These are phyloP conservation scores for Ctenosaura bakeri DNA, from an alignment of 2,797 vertebrate species.

Conservation along the genomic window DNA sequence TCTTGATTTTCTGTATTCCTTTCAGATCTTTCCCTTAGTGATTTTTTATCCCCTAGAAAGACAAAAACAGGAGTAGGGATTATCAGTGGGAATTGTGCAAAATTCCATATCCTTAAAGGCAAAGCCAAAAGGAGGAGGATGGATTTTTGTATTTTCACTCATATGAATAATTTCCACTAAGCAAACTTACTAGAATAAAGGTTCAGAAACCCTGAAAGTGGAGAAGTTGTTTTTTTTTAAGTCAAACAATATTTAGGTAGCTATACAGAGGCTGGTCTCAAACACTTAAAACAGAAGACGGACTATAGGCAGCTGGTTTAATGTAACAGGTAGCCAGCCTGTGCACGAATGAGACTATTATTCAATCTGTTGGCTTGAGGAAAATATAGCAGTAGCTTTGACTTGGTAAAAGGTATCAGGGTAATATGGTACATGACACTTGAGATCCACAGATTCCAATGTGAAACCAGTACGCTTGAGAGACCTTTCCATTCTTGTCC, in stretches of 20 bases:
- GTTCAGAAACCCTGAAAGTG: constrained; percentile 41
- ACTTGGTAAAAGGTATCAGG: constrained; percentile 80
- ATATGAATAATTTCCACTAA: constrained; percentile 41
- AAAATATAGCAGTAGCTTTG: constrained; percentile 70
- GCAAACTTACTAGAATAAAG: constrained; percentile 54
- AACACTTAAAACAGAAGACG: constrained; percentile 63
- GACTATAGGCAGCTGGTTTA: constrained; percentile 67
- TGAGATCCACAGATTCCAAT: constrained; percentile 40
- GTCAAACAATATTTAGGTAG: constrained; percentile 66
- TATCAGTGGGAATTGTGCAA: constrained; percentile 69
- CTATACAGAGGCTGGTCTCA: constrained; percentile 62
- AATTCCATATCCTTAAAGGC: constrained; percentile 68
- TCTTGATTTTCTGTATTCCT: constrained; percentile 80
- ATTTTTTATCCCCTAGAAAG: constrained; percentile 84
- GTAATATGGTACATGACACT: constrained; percentile 44
- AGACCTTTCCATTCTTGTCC: constrained; percentile 36
- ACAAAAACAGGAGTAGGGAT: constrained; percentile 80
- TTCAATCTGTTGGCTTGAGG: constrained; percentile 40
- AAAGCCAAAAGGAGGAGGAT: constrained; percentile 68
- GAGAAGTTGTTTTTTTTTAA: constrained; percentile 55
- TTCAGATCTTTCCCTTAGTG: constrained; percentile 82
- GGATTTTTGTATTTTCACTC: constrained; percentile 54
- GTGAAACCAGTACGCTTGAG: constrained; percentile 54
- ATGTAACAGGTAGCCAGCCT: constrained; percentile 56
- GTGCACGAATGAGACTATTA: constrained; percentile 55